Percentiles rank a stretch among this genome's conserved stretches.
Evolutionary conservation across 1,140 invertebrate genomes (phyloP).

Genomic region (Parapsyche elsis): DNA sequence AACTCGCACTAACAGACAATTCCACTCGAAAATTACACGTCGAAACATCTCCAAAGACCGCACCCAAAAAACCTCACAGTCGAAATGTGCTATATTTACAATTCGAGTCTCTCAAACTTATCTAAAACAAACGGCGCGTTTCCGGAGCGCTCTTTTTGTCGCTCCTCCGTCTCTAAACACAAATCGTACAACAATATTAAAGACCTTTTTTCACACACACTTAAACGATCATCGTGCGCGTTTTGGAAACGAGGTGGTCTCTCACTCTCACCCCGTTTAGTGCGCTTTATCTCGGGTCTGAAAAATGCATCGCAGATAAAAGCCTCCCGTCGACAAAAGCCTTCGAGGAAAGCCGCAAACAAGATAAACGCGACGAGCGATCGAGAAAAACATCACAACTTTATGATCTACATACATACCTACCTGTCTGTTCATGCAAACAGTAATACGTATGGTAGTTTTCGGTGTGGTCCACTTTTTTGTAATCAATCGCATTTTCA

Average conservation of each 20-base stretch:
- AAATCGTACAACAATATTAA: too few relatives aligned
- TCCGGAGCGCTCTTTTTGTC: constrained; percentile 52
- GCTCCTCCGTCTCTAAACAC: constrained; percentile 38
- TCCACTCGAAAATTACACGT: too few relatives aligned
- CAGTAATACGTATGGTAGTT: too few relatives aligned
- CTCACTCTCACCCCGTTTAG: not conserved
- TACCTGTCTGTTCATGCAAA: too few relatives aligned
- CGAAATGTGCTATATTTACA: constrained; percentile 45
- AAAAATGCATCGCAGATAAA: constrained; percentile 25
- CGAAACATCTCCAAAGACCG: constrained; percentile 17
- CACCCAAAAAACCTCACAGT: constrained; percentile 13
- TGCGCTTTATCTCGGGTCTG: constrained; percentile 1
- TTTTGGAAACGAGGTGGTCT: not conserved
- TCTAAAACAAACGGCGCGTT: constrained; percentile 54
- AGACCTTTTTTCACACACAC: not conserved
- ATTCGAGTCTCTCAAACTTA: too few relatives aligned
- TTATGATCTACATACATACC: too few relatives aligned
- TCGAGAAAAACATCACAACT: too few relatives aligned
- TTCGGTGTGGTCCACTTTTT: too few relatives aligned
- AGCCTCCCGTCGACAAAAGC: not conserved
- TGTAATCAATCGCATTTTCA: too few relatives aligned
- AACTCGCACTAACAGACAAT: too few relatives aligned
- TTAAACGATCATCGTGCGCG: not conserved
- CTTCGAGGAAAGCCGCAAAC: constrained; percentile 25
- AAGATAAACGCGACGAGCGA: constrained; percentile 8